phyloP scores from a whole-genome alignment of 2,888 invertebrate species.

The Chrysomela aeneicollis region DNA sequence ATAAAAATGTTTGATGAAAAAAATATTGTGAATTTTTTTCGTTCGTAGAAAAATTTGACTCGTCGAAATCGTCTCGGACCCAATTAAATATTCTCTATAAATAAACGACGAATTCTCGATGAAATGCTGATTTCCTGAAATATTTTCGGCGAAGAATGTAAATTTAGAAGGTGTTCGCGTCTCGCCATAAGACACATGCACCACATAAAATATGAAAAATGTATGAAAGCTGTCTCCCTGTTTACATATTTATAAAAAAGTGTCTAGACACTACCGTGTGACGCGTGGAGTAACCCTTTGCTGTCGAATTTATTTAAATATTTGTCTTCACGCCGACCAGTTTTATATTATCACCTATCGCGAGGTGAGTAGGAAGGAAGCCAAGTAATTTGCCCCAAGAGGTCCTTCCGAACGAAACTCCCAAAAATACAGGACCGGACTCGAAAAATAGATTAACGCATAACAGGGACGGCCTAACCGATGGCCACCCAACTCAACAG shows the following conservation, averaged over 20 bases:
- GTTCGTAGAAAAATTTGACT: background rate
- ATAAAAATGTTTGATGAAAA: too few species aligned
- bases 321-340: slow-evolving; percentile 37
- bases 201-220: slow-evolving; percentile 35
- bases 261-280: slow-evolving; percentile 45
- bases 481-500: too few species aligned
- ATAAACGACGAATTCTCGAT: background rate
- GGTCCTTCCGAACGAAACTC: background rate
- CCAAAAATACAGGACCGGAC: background rate
- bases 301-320: slow-evolving; percentile 47
- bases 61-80: background rate
- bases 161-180: background rate
- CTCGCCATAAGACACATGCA: slow-evolving; percentile 7
- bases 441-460: background rate
- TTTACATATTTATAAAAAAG: slow-evolving; percentile 49
- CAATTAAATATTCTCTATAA: background rate
- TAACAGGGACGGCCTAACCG: too few species aligned
- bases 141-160: slow-evolving; percentile 7
- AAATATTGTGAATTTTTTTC: too few species aligned
- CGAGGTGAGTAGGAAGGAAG: slow-evolving; percentile 6
- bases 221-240: slow-evolving; percentile 32
- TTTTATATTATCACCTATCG: background rate
- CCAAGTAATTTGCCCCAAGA: background rate
- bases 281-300: slow-evolving; percentile 42
- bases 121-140: background rate